These are phyloP conservation scores for Calypte anna DNA, from an alignment of 2,113 vertebrate genomes.

Conservation along the genomic window DNA sequence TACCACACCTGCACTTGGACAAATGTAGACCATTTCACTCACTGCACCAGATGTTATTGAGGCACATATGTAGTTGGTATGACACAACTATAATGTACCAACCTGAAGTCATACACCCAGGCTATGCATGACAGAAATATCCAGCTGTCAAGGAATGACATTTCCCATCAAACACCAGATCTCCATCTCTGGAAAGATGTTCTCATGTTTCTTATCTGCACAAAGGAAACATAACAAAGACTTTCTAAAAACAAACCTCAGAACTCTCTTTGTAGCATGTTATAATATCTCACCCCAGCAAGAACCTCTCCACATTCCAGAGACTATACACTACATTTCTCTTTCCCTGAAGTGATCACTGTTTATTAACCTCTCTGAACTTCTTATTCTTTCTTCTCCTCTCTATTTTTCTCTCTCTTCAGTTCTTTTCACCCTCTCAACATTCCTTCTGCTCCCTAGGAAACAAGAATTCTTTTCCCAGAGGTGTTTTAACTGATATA, in stretches of 20 bases:
- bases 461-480: background rate
- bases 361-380: background rate
- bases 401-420: background rate
- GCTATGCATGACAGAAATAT: background rate
- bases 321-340: fast-evolving
- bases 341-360: background rate
- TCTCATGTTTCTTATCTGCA: background rate
- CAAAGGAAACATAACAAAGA: background rate
- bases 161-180: background rate
- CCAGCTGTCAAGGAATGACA: background rate
- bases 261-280: background rate
- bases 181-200: background rate
- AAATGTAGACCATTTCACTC: background rate
- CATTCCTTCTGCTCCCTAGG: background rate
- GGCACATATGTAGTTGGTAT: background rate
- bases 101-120: background rate
- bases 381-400: background rate
- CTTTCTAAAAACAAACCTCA: background rate
- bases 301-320: background rate
- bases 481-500: background rate
- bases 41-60: background rate
- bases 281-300: background rate
- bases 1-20: background rate
- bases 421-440: background rate
- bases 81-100: background rate